Conservation (phyloP, 2,797 vertebrate genomes). For the Trachops cirrhosus region DNA sequence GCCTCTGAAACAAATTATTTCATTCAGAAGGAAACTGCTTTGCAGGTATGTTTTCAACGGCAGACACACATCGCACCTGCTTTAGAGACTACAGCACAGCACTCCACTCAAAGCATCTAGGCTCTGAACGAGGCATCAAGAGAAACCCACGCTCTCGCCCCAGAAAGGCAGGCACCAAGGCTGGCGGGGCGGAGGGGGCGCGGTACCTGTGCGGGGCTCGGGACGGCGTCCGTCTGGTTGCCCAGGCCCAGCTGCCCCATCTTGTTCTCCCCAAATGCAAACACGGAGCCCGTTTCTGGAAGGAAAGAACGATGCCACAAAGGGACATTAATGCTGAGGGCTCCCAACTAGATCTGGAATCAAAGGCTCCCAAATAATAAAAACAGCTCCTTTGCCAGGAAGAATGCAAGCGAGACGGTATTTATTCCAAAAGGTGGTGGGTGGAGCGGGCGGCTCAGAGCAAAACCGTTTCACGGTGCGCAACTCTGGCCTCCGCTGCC, state of each 20-base stretch:
- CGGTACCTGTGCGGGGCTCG: conserved; percentile 90
- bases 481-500: accelerated
- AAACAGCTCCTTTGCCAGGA: background rate
- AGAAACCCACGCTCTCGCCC: accelerated
- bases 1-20: background rate
- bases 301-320: background rate
- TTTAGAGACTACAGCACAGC: background rate
- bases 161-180: background rate
- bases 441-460: accelerated
- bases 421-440: background rate
- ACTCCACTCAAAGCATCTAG: background rate
- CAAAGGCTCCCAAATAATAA: background rate
- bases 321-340: too few species aligned
- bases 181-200: accelerated
- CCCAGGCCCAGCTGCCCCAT: conserved; percentile 96
- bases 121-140: background rate
- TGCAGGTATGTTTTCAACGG: too few species aligned
- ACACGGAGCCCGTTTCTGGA: conserved; percentile 90
- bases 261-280: conserved; percentile 97
- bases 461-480: accelerated
- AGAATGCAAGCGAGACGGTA: background rate
- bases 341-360: background rate
- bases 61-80: background rate
- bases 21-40: background rate
- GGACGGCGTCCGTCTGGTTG: conserved; percentile 95